These are phyloP conservation scores for Sinotaia quadrata DNA, from an alignment of 2,888 invertebrate species.

Conservation along the genomic window DNA sequence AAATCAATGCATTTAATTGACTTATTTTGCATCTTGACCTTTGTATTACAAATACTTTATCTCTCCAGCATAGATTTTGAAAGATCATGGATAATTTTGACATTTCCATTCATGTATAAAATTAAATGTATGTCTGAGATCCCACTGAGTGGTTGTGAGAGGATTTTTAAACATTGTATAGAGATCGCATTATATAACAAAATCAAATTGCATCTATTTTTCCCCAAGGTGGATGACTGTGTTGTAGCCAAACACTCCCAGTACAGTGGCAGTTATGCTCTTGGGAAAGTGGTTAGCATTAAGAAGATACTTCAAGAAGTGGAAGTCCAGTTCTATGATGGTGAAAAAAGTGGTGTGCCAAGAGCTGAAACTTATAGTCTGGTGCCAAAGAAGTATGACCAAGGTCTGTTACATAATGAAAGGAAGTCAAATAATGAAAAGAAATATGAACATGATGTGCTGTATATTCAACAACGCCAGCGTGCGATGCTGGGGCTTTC, in stretches of 20 bases:
- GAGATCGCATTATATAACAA: too few species aligned
- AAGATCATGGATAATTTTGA: too few species aligned
- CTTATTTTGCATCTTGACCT: too few species aligned
- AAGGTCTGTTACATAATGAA: constrained; percentile 59
- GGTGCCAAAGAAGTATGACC: constrained; percentile 51
- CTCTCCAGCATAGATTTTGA: too few species aligned
- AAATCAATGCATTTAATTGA: too few species aligned
- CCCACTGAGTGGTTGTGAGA: not conserved
- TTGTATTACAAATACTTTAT: too few species aligned
- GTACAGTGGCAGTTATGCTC: constrained; percentile 64
- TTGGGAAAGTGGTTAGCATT: constrained; percentile 50
- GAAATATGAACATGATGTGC: constrained; percentile 60
- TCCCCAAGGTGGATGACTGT: constrained; percentile 52
- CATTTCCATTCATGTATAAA: not conserved
- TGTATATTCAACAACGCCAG: constrained; percentile 59
- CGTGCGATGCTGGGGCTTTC: constrained; percentile 58
- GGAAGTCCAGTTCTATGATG: constrained; percentile 59
- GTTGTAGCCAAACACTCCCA: constrained; percentile 63
- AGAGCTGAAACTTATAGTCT: constrained; percentile 53
- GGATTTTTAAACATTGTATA: not conserved
- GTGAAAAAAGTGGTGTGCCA: constrained; percentile 47
- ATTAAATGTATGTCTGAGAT: not conserved
- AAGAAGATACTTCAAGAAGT: constrained; percentile 19
- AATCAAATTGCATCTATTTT: too few species aligned
- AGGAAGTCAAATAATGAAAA: constrained; percentile 22